Percentiles rank a stretch among this genome's conserved stretches.
These are phyloP conservation scores for Baryphthengus martii DNA, from an alignment of 2,113 vertebrate species.

Conservation along the genomic window DNA sequence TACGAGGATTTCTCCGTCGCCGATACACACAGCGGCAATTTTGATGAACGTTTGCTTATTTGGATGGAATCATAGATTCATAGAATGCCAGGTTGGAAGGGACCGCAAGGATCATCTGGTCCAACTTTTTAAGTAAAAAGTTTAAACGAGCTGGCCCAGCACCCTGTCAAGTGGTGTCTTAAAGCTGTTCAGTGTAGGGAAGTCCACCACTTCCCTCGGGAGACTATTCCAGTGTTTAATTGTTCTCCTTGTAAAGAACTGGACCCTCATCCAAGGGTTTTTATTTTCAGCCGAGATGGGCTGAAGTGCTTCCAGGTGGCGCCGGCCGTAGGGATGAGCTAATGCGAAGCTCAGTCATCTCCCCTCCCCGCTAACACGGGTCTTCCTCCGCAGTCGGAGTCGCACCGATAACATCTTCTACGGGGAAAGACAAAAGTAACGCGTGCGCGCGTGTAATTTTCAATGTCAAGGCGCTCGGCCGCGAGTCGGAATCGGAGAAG, in stretches of 20 bases:
- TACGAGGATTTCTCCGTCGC: accelerated
- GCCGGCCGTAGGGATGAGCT: constrained; percentile 17
- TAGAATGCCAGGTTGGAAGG: too few relatives aligned
- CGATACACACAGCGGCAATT: accelerated
- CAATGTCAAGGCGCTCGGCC: constrained; percentile 10
- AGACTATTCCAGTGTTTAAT: too few relatives aligned
- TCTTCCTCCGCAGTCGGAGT: background rate
- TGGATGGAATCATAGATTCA: too few relatives aligned
- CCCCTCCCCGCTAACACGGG: background rate
- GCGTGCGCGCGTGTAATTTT: background rate
- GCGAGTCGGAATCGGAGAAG: constrained; percentile 21
- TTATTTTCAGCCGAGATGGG: background rate
- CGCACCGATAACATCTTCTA: background rate
- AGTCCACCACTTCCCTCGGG: too few relatives aligned
- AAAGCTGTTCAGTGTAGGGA: too few relatives aligned
- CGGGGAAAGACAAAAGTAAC: constrained; percentile 20
- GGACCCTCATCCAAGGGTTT: too few relatives aligned
- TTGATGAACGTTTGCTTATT: background rate
- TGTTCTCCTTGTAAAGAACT: too few relatives aligned
- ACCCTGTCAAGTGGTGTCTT: too few relatives aligned
- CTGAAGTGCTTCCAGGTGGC: background rate
- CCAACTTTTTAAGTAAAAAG: too few relatives aligned
- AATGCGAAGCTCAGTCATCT: background rate
- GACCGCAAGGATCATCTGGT: too few relatives aligned
- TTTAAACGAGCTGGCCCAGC: too few relatives aligned